Evolutionary conservation across 2,888 invertebrate genomes (phyloP), one percentile per base, ranked within the genome.

Genomic region (Mellilla xanthometata): DNA sequence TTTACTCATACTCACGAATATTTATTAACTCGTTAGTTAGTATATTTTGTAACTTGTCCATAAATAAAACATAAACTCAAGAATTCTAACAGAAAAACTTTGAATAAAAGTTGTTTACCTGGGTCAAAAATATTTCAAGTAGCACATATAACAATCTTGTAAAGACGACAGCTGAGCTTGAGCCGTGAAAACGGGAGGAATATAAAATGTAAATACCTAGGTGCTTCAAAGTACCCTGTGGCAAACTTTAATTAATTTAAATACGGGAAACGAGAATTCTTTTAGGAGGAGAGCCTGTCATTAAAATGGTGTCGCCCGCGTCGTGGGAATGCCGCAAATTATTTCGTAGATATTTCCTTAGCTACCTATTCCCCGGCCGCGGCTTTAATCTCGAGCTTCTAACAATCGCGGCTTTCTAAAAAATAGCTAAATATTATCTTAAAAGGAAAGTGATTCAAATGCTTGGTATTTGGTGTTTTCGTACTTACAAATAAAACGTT

Each of bases 241-340:
- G 39, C 24, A 32, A 46, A 46, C 45, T 46, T 46, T 46, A 46
- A 46, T 46, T 46, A 47, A 47, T 47, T 47, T 40, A 35, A 40
- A 47, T 38, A 38, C 41, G 26, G 41, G 33, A 38, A 42, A 48
- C 33, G 41, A 28, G 41, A 39, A 39, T 48, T 42, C 41, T 42
- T 47, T 48, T 38, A 41, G 38, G 38, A 33, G 38, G 42, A 48
- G 40, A 46, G 33, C 12, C 47, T 42, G 47, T 34, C 47, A 48
- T 48, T 48, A 48, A 48, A 48, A 48, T 38, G 41, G 41, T 48
- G 47, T 36, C 47, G 46, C 13, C 31, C 31, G 11, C 39, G 32
- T 29, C 47, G 32, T 41, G 19, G 33, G 41, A 38, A 42, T 38
- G 41, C 33, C 38, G 47, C 47, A 42, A 48, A 48, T 48, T 48